Percentiles rank a stretch among this genome's conserved stretches.
Conservation (phyloP, 2,888 invertebrate genomes). For the Tromatobia lineatoria region DNA sequence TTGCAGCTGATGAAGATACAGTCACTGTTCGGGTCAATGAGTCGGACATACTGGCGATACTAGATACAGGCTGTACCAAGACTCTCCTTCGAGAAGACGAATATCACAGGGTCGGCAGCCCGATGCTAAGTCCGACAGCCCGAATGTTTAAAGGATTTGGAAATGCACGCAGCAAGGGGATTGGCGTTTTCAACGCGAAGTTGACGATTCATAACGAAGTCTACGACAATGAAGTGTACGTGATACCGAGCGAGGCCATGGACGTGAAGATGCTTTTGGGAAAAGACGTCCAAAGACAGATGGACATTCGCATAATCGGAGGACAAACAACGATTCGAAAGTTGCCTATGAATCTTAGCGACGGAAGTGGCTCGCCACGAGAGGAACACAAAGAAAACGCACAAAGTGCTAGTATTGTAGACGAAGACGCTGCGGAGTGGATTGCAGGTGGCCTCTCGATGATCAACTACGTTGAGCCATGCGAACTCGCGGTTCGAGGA, state of each 20-base stretch:
- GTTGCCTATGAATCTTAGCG: background rate
- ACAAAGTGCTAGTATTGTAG: background rate
- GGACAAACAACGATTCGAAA: constrained; percentile 24
- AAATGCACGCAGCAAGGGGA: background rate
- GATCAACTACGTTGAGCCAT: background rate
- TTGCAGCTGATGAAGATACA: constrained; percentile 26
- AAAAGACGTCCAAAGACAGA: constrained; percentile 15
- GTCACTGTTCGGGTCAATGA: constrained; percentile 24
- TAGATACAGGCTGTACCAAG: constrained; percentile 61
- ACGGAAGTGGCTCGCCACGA: too few relatives aligned
- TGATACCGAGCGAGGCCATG: constrained; percentile 19
- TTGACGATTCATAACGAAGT: background rate
- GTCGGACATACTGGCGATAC: constrained; percentile 49
- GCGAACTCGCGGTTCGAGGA: too few relatives aligned
- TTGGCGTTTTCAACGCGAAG: background rate
- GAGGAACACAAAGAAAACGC: background rate
- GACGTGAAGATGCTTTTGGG: constrained; percentile 12
- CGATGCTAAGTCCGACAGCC: background rate
- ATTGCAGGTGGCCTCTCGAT: background rate
- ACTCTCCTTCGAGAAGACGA: constrained; percentile 48
- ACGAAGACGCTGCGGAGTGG: background rate
- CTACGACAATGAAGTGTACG: constrained; percentile 11
- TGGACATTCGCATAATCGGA: constrained; percentile 6
- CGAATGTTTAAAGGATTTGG: constrained; percentile 40
- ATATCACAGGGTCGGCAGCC: constrained; percentile 7